phyloP scores from a whole-genome alignment of 2,888 invertebrate genomes.

The Euproctis similis region DNA sequence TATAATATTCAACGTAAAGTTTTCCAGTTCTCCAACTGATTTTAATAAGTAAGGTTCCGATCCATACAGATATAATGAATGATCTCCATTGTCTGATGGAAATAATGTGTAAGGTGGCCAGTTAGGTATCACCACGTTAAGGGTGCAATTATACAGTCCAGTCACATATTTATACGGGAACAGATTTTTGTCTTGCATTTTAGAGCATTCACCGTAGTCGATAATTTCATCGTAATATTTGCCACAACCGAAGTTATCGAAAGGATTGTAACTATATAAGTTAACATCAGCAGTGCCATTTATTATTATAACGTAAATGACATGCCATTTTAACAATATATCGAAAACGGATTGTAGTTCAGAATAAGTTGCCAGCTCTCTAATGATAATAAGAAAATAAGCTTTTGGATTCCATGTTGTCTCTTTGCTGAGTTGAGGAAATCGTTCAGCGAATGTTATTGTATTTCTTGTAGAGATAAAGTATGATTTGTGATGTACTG shows the following conservation, averaged over 20 bases:
- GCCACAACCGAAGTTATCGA: slow-evolving; percentile 46
- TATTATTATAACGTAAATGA: slow-evolving; percentile 31
- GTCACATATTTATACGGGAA: slow-evolving; percentile 31
- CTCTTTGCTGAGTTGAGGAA: slow-evolving; percentile 22
- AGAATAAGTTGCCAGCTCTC: no score
- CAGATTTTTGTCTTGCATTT: slow-evolving; percentile 13
- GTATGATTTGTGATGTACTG: slow-evolving; percentile 23
- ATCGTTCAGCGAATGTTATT: slow-evolving; percentile 15
- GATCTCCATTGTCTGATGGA: slow-evolving; percentile 5
- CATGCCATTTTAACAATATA: slow-evolving; percentile 26
- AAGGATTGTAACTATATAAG: slow-evolving; percentile 47
- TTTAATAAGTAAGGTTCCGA: slow-evolving; percentile 32
- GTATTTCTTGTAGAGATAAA: slow-evolving; percentile 22
- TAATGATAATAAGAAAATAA: slow-evolving; percentile 31
- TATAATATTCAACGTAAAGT: slow-evolving; percentile 33
- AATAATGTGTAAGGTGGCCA: slow-evolving; percentile 35
- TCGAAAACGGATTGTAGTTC: no score
- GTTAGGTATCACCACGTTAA: slow-evolving; percentile 32
- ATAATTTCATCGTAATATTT: slow-evolving; percentile 35
- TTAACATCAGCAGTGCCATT: slow-evolving; percentile 28
- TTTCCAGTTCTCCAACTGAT: slow-evolving; percentile 30
- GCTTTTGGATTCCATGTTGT: slow-evolving; percentile 38
- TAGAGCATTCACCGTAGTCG: slow-evolving; percentile 35
- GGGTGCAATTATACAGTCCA: slow-evolving; percentile 39
- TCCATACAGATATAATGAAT: slow-evolving; percentile 15